These are phyloP conservation scores for Raja brachyura DNA, from an alignment of 2,113 vertebrate species.

Conservation along the genomic window DNA sequence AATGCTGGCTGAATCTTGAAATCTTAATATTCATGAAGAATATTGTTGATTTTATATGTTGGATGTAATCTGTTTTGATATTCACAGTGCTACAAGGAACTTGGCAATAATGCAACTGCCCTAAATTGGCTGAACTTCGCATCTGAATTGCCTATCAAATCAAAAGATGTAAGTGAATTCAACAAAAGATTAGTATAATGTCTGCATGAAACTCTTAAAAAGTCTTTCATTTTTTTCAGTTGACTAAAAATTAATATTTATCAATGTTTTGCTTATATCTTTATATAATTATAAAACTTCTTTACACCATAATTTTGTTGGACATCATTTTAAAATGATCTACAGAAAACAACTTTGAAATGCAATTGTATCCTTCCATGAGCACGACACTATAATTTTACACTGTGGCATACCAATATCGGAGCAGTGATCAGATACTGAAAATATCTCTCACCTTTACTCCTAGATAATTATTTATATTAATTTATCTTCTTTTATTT, in stretches of 20 bases:
- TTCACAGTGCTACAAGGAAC: slow-evolving; percentile 76
- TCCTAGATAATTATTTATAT: not conserved
- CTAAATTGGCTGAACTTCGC: slow-evolving; percentile 69
- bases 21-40: not conserved
- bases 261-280: not conserved
- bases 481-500: not conserved
- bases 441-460: not conserved
- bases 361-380: not conserved
- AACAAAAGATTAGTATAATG: not conserved
- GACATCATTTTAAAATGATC: not conserved
- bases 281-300: not conserved
- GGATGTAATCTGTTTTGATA: slow-evolving; percentile 13
- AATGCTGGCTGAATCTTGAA: not conserved
- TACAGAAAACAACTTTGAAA: not conserved
- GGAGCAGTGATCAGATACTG: not conserved
- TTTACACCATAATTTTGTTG: not conserved
- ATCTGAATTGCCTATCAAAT: slow-evolving; percentile 54
- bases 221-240: not conserved
- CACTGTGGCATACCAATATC: not conserved
- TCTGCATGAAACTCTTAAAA: slow-evolving; percentile 1
- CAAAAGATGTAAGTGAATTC: slow-evolving; percentile 57
- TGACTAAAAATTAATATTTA: not conserved
- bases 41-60: too few species aligned
- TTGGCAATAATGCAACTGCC: slow-evolving; percentile 69
- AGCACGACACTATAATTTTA: not conserved